phyloP scores from a whole-genome alignment of 2,797 vertebrate species.

The Phoxinus dragarum region DNA sequence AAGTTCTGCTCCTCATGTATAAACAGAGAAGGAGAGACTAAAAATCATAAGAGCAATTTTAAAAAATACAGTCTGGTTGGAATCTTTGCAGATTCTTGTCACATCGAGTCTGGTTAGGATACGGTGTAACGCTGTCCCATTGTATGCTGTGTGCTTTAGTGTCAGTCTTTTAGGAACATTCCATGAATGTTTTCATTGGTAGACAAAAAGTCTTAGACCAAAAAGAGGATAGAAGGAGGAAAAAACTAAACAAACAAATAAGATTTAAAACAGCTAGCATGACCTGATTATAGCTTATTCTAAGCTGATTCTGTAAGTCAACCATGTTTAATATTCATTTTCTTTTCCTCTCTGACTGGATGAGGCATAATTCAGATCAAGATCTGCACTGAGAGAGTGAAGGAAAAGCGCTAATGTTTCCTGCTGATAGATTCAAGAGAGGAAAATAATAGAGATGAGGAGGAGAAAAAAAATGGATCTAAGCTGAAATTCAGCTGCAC shows the following conservation, averaged over 20 bases:
- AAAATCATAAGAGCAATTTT: neutral
- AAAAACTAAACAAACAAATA: constrained; percentile 48
- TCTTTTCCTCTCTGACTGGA: constrained; percentile 41
- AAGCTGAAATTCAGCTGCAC: constrained; percentile 58
- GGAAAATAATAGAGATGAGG: constrained; percentile 64
- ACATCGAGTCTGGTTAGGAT: neutral
- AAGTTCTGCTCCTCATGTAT: neutral
- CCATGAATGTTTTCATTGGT: constrained; percentile 19
- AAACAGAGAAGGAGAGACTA: no score
- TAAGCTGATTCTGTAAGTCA: constrained; percentile 41
- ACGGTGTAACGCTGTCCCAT: neutral
- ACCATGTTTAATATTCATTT: constrained; percentile 53
- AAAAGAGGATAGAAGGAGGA: constrained; percentile 30
- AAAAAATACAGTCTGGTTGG: no score
- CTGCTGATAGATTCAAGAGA: constrained; percentile 71
- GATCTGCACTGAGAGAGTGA: constrained; percentile 28
- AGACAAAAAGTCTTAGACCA: constrained; percentile 47
- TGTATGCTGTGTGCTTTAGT: constrained; percentile 27
- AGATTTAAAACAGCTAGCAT: constrained; percentile 31
- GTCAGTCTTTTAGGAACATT: constrained; percentile 42
- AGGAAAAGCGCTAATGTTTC: constrained; percentile 60
- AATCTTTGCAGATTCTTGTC: neutral
- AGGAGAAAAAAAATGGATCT: constrained; percentile 52
- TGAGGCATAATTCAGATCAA: constrained; percentile 48
- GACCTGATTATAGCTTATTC: constrained; percentile 45